phyloP scores from a whole-genome alignment of 1,140 invertebrate species.

The Aethina tumida region DNA sequence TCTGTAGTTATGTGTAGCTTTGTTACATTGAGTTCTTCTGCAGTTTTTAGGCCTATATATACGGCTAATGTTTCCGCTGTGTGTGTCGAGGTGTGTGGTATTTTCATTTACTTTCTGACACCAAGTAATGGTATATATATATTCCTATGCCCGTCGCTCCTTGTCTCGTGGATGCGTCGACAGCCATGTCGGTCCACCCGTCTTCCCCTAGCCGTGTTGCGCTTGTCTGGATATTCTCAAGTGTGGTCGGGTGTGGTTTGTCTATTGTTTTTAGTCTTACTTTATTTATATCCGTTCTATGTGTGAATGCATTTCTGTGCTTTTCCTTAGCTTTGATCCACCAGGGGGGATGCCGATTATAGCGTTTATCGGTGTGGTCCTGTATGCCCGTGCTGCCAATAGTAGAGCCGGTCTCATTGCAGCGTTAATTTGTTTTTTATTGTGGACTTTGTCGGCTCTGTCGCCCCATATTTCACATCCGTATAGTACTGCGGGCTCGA shows the following conservation, averaged over 20 bases:
- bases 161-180: no score
- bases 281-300: not conserved
- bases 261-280: not conserved
- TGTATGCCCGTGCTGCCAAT: not conserved
- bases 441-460: not conserved
- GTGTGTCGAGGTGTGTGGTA: not conserved
- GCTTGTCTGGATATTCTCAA: no score
- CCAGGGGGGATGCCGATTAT: not conserved
- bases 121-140: no score
- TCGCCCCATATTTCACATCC: slow-evolving; percentile 2
- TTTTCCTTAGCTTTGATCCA: not conserved
- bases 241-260: not conserved
- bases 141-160: no score
- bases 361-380: not conserved
- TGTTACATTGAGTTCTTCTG: no score
- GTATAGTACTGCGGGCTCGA: slow-evolving; percentile 1
- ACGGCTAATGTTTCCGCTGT: not conserved
- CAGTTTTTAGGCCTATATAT: not conserved
- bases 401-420: not conserved
- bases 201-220: no score
- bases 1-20: no score
- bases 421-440: not conserved
- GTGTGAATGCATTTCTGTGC: not conserved
- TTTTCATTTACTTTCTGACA: no score
- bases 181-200: no score